These are phyloP conservation scores for Hetaerina titia DNA, from an alignment of 2,888 invertebrate species.

Conservation along the genomic window DNA sequence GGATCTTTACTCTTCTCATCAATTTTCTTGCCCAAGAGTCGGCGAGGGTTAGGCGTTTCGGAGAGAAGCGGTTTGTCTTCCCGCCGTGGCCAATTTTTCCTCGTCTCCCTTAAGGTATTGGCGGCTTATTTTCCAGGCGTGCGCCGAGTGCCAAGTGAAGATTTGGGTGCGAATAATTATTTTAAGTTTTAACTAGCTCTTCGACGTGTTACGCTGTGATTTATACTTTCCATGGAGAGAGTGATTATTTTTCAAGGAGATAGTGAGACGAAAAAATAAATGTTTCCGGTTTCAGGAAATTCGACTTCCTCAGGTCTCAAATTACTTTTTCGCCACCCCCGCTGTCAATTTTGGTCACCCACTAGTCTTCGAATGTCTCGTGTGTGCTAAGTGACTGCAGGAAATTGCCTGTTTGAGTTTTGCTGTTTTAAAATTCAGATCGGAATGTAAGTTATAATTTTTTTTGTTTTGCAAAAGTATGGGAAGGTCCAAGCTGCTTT, in stretches of 20 bases:
- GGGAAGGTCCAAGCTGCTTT: too few species aligned
- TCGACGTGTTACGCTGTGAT: neutral
- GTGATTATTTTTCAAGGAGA: neutral
- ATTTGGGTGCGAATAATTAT: slow-evolving; percentile 26
- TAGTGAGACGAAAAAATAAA: neutral
- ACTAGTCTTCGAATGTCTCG: too few species aligned
- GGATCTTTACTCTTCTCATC: slow-evolving; percentile 20
- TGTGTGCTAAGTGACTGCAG: too few species aligned
- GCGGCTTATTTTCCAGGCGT: neutral
- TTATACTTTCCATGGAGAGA: neutral
- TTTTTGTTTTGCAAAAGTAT: too few species aligned
- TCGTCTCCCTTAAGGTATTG: neutral
- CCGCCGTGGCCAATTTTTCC: neutral
- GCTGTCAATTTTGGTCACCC: neutral
- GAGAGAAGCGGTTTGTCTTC: neutral
- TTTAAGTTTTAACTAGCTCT: slow-evolving; percentile 24
- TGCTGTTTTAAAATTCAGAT: too few species aligned
- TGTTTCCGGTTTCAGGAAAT: neutral
- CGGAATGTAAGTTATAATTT: too few species aligned
- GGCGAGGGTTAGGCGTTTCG: neutral
- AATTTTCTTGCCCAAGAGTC: neutral
- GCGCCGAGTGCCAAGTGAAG: slow-evolving; percentile 8
- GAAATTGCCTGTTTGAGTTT: too few species aligned
- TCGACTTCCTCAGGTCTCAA: neutral
- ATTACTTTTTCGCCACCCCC: neutral